phyloP scores from a whole-genome alignment of 2,113 vertebrate species.

The Diadophis punctatus region DNA sequence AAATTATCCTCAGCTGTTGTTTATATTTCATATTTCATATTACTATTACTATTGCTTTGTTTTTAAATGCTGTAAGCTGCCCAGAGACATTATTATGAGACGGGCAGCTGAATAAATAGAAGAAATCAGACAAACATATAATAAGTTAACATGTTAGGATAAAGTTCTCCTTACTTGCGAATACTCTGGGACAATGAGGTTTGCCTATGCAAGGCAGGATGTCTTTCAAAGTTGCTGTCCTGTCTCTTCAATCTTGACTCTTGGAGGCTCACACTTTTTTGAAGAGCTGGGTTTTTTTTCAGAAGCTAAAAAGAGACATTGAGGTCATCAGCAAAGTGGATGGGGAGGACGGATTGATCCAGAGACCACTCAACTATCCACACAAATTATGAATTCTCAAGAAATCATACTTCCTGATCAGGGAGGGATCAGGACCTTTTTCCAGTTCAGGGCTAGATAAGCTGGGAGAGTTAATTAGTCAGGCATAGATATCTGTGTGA shows the following conservation, averaged over 20 bases:
- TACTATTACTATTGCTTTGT: neutral
- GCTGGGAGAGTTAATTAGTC: neutral
- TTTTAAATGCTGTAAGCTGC: neutral
- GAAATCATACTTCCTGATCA: neutral
- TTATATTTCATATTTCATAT: neutral
- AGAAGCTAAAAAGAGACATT: conserved; percentile 64
- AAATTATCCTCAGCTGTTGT: neutral
- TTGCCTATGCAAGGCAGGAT: conserved; percentile 74
- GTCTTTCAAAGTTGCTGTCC: conserved; percentile 58
- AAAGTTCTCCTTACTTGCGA: conserved; percentile 75
- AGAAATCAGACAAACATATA: neutral
- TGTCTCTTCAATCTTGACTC: conserved; percentile 61
- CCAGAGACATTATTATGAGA: neutral
- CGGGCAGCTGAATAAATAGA: neutral
- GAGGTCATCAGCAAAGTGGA: neutral
- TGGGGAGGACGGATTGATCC: neutral
- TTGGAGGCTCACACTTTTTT: conserved; percentile 78
- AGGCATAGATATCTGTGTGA: neutral
- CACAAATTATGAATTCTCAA: neutral
- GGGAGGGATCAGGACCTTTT: neutral
- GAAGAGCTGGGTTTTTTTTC: conserved; percentile 66
- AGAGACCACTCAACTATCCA: neutral
- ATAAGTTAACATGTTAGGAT: neutral
- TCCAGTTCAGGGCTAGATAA: neutral
- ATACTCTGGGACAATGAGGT: conserved; percentile 92